Evolutionary conservation across 2,888 invertebrate genomes (phyloP).

Genomic region (Campoletis raptor): DNA sequence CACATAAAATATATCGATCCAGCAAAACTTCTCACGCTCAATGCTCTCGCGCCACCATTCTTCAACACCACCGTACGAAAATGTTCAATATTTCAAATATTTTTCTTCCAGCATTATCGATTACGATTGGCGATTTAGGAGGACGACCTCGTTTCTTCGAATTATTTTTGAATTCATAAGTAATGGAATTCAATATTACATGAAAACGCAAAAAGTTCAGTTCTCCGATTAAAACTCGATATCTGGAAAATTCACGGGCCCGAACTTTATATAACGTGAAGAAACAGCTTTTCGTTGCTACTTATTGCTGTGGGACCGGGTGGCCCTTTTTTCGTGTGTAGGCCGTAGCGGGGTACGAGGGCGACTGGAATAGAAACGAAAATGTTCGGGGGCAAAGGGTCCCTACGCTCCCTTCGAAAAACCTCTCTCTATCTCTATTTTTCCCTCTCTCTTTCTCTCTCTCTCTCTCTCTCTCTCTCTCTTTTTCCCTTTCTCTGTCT

Average conservation of each 20-base stretch:
- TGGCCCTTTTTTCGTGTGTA: constrained; percentile 70
- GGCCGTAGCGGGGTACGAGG: constrained; percentile 70
- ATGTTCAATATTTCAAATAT: constrained; percentile 8
- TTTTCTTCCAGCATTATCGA: not conserved
- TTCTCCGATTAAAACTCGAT: not conserved
- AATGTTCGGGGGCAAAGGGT: constrained; percentile 78
- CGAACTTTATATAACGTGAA: not conserved
- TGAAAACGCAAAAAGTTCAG: not conserved
- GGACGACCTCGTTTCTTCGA: constrained; percentile 17
- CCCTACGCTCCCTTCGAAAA: constrained; percentile 71
- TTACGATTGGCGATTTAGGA: not conserved
- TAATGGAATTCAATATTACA: not conserved
- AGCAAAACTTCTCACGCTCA: constrained; percentile 30
- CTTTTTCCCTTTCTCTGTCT: constrained; percentile 22
- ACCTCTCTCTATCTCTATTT: constrained; percentile 55
- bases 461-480: constrained; percentile 22
- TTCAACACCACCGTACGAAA: not conserved
- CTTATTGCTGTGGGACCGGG: constrained; percentile 57
- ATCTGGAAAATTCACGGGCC: not conserved
- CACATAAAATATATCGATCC: constrained; percentile 27
- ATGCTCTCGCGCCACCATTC: constrained; percentile 4
- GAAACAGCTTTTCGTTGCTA: constrained; percentile 26
- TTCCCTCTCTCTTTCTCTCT: constrained; percentile 37
- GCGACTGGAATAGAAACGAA: constrained; percentile 81
- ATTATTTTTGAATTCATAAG: not conserved